These are phyloP conservation scores for Scomber colias DNA, from an alignment of 2,113 vertebrate species.

Conservation along the genomic window DNA sequence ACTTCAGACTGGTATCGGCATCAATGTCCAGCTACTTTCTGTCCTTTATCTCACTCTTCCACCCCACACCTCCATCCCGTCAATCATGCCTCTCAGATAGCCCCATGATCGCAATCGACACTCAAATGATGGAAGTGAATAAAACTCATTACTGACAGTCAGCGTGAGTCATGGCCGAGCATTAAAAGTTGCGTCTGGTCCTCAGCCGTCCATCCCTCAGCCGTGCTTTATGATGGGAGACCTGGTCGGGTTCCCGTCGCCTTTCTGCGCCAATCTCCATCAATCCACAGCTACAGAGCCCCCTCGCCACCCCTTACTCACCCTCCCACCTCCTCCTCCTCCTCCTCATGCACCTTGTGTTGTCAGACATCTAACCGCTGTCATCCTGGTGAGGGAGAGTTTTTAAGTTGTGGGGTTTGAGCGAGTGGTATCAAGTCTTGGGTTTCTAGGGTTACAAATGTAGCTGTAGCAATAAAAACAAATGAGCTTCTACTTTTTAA, in stretches of 20 bases:
- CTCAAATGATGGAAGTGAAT: conserved; percentile 99
- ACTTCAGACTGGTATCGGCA: background rate
- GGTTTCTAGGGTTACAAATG: conserved; percentile 53
- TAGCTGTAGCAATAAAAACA: conserved; percentile 57
- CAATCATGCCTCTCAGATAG: conserved; percentile 96
- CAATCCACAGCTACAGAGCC: conserved; percentile 83
- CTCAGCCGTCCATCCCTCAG: conserved; percentile 91
- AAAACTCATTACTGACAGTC: conserved; percentile 96
- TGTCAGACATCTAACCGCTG: conserved; percentile 41
- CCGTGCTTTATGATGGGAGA: conserved; percentile 95
- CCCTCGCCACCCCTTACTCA: background rate
- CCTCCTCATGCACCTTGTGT: conserved; percentile 38
- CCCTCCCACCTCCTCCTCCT: conserved; percentile 12
- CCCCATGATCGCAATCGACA: conserved; percentile 99
- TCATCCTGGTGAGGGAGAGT: conserved; percentile 33
- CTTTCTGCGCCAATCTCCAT: conserved; percentile 90
- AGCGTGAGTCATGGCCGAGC: conserved; percentile 92
- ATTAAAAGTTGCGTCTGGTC: conserved; percentile 94
- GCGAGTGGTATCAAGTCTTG: conserved; percentile 33
- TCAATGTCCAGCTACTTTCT: conserved; percentile 17
- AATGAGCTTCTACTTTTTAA: conserved; percentile 51
- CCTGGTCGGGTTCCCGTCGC: conserved; percentile 85
- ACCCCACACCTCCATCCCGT: conserved; percentile 69
- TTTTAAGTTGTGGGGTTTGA: conserved; percentile 37
- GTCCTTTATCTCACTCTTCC: conserved; percentile 32